Base-by-base conservation (phyloP, 2,888 invertebrate genomes). In the Elysia crispata region DNA sequence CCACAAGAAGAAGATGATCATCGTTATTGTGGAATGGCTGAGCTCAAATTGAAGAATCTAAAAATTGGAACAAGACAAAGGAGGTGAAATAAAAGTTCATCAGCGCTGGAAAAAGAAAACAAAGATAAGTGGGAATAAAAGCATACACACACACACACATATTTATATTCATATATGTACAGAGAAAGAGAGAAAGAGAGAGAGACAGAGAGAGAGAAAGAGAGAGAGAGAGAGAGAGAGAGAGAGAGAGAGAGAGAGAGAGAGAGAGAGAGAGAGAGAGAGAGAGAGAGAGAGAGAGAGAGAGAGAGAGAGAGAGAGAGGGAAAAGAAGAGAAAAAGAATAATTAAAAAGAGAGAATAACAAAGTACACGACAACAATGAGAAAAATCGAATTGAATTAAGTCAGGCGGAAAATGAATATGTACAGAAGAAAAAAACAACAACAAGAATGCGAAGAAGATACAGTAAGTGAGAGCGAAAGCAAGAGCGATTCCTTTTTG, bases 1-100 rank as follows among this genome's bases (percentile, higher is more conserved):
- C 89, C 89, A 89, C 6, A 86, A 41, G 82, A 85, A 87, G 70
- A 87, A 84, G 18, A 89, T 69, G 8, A 86, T 28, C 85, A 87
- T 85, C 0, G 87, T 88, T 25, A 83, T 83, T 13, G 79, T 74
- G 8, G 87, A 85, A 80, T 89, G 89, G 31, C 87, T 77, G 20
- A 83, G 76, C 6, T 82, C 76, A 5, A 85, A 84, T 82, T 89
- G 89, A 41, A 84, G 76, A 0, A 64, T 77, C 89, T 89, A 81
- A 15, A 85, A 54, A 54, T 50, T 66, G 66, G 11, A 76, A 28
- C 3, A 11, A 28, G 41, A 6, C 49, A 60, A 50, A 30, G 30
- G n/a, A 60, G 25, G 20, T 33, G 41, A 70, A 41, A 70, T 20
- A n/a, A 66, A 28, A 23, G 30, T 23, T 18, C 15, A 41, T 3